Conservation (phyloP, 2,888 invertebrate species). For the Oscheius myriophilus region DNA sequence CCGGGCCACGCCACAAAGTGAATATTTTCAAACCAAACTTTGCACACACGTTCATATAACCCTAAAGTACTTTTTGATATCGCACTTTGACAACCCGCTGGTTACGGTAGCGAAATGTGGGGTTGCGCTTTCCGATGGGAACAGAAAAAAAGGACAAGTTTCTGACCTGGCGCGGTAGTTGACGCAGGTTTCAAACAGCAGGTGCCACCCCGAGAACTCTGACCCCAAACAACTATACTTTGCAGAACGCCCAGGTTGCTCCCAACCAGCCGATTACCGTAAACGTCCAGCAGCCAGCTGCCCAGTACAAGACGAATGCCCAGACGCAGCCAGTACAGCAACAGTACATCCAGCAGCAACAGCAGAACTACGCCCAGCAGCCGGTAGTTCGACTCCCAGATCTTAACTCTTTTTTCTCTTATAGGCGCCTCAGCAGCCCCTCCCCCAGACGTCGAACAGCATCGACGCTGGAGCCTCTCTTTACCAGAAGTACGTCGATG, state of each 20-base stretch:
- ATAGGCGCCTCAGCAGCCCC: conserved; percentile 32
- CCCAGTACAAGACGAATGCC: conserved; percentile 1
- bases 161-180: no score
- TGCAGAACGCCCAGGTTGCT: conserved; percentile 10
- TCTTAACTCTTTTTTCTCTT: background rate
- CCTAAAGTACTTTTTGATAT: no score
- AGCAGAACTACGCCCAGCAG: conserved; percentile 11
- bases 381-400: background rate
- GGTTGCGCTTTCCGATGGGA: no score
- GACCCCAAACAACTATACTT: no score
- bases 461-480: conserved; percentile 17
- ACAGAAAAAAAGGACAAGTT: no score
- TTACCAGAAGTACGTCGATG: conserved; percentile 20
- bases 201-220: no score
- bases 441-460: conserved; percentile 30
- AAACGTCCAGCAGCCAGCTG: conserved; percentile 8
- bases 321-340: conserved; percentile 1
- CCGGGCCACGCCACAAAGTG: no score
- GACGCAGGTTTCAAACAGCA: no score
- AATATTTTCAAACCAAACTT: no score
- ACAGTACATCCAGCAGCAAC: conserved; percentile 2
- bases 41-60: no score
- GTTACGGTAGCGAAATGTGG: no score
- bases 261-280: conserved; percentile 7
- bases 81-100: no score